Base-by-base conservation (phyloP, 1,140 invertebrate genomes). In the Brachionus rotundiformis region DNA sequence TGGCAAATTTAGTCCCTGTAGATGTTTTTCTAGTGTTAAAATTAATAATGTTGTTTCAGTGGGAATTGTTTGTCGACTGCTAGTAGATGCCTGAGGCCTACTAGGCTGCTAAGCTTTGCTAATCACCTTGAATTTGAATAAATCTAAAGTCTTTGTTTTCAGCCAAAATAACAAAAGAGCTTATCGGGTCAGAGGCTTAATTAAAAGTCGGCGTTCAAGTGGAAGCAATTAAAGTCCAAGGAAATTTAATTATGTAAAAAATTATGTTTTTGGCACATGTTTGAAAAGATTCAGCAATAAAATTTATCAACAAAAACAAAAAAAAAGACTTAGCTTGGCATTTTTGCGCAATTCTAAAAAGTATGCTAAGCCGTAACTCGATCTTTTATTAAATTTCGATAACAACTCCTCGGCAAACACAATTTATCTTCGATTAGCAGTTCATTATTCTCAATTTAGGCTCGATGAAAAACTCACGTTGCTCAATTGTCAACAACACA, bases 221-320 rank as follows among this genome's bases (percentile, higher is more conserved):
- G 47, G n/a, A 19, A 54, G 23, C 47, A 25, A 19, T 54, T 23
- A 54, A 19, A 19, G 47, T 54, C 47, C 47, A 19, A 7, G 8
- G 4, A 5, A 54, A 49, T 54, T 54, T 19, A 54, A 54, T 54
- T 54, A 54, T 54, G 47, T 54, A 54, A 54, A 54, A 23, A 54
- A 54, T 54, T 54, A 54, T 54, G 47, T 16, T 19, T 25, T 54
- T 16, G 47, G 47, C 47, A 54, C 47, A 54, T 54, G 47, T 54
- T 54, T 54, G 47, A 54, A 54, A 54, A 54, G 47, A 54, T 54
- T 54, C 47, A 54, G 47, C 47, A 54, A 54, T 54, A 54, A 54
- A 54, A 54, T 19, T 54, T 54, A 54, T 54, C 47, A 54, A 54
- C n/a, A 54, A 19, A 54, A n/a, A 19, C 7, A 54, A 13, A 41